These are phyloP conservation scores for Sciaenops ocellatus DNA, from an alignment of 2,797 vertebrate species.

Conservation along the genomic window DNA sequence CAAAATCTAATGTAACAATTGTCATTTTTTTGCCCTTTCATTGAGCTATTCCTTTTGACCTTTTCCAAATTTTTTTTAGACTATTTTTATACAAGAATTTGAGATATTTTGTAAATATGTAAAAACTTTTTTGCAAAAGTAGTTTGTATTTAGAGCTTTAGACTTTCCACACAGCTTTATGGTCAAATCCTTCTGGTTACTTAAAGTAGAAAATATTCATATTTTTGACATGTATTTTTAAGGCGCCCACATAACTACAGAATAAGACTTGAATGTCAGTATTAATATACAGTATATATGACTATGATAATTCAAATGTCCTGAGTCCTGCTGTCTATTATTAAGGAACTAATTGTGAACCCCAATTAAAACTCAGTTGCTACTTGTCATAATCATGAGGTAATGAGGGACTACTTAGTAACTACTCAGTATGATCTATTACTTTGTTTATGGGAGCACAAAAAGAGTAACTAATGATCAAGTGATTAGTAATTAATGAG, in stretches of 20 bases:
- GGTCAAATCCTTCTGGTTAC: too few species aligned
- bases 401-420: neutral
- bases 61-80: neutral
- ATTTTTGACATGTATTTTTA: too few species aligned
- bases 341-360: neutral
- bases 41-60: neutral
- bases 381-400: neutral
- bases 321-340: too few species aligned
- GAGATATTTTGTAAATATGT: neutral
- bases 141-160: neutral
- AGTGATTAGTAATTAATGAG: constrained; percentile 13
- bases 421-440: neutral
- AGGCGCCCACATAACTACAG: too few species aligned
- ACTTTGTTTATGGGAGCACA: neutral
- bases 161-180: too few species aligned
- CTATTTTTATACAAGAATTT: neutral
- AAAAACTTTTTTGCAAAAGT: neutral
- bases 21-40: neutral
- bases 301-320: too few species aligned
- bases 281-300: too few species aligned
- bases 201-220: too few species aligned
- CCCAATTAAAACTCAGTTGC: neutral
- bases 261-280: too few species aligned
- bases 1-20: neutral
- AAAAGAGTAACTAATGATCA: constrained; percentile 3